phyloP scores from a whole-genome alignment of 2,113 vertebrate species.

The Corythornis vintsioides region DNA sequence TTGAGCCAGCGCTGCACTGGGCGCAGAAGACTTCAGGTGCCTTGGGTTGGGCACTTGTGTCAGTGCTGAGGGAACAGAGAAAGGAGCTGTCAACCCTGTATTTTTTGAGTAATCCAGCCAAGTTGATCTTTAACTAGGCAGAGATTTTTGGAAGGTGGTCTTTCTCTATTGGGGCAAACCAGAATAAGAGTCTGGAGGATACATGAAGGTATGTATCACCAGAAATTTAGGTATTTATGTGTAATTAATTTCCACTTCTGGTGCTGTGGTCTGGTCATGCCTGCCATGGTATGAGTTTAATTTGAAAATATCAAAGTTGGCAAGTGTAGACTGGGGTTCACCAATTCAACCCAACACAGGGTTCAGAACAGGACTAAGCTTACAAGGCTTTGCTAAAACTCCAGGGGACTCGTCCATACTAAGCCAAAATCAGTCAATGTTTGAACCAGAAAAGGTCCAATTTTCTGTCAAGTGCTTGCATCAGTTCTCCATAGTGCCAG shows the following conservation, averaged over 20 bases:
- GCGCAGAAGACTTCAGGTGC: rapidly evolving
- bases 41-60: background rate
- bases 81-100: background rate
- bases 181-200: background rate
- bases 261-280: background rate
- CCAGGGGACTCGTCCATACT: background rate
- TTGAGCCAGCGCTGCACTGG: rapidly evolving
- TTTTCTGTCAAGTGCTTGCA: background rate
- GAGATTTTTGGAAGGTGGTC: background rate
- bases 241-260: background rate
- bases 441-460: background rate
- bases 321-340: background rate
- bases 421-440: background rate
- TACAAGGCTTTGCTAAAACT: background rate
- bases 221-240: background rate
- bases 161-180: background rate
- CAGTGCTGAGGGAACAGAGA: background rate
- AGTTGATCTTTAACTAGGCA: background rate
- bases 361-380: background rate
- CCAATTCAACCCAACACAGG: background rate
- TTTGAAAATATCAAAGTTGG: background rate
- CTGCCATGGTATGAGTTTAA: background rate
- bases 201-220: background rate
- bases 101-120: background rate
- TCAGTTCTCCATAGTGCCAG: background rate